Conservation (phyloP, 1,140 invertebrate species). For the Archivesica marissinica region DNA sequence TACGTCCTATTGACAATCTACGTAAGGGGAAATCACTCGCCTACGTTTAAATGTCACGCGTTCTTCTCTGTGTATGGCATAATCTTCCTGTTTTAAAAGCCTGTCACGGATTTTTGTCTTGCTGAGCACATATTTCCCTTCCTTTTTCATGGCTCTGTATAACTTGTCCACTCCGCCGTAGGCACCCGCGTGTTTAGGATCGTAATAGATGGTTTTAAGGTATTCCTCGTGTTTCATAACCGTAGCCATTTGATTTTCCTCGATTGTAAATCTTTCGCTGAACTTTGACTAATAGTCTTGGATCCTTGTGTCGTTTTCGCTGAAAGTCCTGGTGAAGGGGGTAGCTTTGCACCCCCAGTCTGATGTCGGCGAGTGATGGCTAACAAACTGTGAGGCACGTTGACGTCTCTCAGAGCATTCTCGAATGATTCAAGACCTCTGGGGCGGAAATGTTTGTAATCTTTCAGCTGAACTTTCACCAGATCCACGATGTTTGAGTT, state of each 20-base stretch:
- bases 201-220: conserved; percentile 30
- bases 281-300: background rate
- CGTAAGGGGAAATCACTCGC: background rate
- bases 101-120: conserved; percentile 25
- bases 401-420: background rate
- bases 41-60: conserved; percentile 9
- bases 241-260: conserved; percentile 35
- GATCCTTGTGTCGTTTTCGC: conserved; percentile 7
- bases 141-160: conserved; percentile 28
- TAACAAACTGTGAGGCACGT: conserved; percentile 35
- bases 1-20: conserved; percentile 45
- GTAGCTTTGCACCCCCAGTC: background rate
- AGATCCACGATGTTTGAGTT: conserved; percentile 46
- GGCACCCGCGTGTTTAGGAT: conserved; percentile 17
- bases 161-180: conserved; percentile 15
- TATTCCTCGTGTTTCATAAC: conserved; percentile 26
- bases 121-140: conserved; percentile 28
- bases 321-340: conserved; percentile 16
- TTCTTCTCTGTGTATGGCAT: conserved; percentile 24
- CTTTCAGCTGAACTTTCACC: conserved; percentile 48
- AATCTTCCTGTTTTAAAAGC: conserved; percentile 54
- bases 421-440: background rate
- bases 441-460: conserved; percentile 34
- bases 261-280: background rate
- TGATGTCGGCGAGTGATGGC: background rate